phyloP scores from a whole-genome alignment of 2,888 invertebrate species.

The Xestobium rufovillosum region DNA sequence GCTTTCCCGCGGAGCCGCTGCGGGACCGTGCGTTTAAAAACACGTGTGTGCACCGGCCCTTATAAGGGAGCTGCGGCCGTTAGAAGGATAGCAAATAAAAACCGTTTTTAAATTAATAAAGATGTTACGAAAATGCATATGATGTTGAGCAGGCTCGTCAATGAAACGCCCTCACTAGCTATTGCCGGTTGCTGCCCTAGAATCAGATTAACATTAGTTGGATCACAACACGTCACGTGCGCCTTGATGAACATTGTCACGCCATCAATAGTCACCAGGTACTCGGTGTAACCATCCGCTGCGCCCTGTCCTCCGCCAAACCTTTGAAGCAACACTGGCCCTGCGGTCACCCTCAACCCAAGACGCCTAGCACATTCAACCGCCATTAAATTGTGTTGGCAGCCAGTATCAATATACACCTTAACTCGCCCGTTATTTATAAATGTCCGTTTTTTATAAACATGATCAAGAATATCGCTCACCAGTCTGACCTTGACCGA shows the following conservation, averaged over 20 bases:
- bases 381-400: slow-evolving; percentile 8
- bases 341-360: slow-evolving; percentile 4
- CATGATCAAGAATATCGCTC: no score
- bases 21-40: no score
- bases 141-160: no score
- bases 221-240: slow-evolving; percentile 8
- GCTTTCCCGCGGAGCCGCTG: no score
- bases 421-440: slow-evolving; percentile 1
- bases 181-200: slow-evolving; percentile 12
- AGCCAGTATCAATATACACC: slow-evolving; percentile 11
- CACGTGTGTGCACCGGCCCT: no score
- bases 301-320: slow-evolving; percentile 10
- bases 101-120: no score
- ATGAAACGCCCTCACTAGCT: slow-evolving; percentile 6
- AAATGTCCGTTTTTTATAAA: neutral
- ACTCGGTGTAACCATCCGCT: slow-evolving; percentile 5
- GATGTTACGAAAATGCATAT: no score
- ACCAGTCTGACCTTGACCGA: no score
- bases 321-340: slow-evolving; percentile 6
- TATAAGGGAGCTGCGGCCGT: no score
- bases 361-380: slow-evolving; percentile 7
- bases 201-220: slow-evolving; percentile 5
- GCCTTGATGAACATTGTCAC: slow-evolving; percentile 5
- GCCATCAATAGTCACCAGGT: slow-evolving; percentile 7
- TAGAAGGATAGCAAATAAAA: no score